Base-by-base conservation (phyloP, 2,113 vertebrate species). In the Uria aalge region DNA sequence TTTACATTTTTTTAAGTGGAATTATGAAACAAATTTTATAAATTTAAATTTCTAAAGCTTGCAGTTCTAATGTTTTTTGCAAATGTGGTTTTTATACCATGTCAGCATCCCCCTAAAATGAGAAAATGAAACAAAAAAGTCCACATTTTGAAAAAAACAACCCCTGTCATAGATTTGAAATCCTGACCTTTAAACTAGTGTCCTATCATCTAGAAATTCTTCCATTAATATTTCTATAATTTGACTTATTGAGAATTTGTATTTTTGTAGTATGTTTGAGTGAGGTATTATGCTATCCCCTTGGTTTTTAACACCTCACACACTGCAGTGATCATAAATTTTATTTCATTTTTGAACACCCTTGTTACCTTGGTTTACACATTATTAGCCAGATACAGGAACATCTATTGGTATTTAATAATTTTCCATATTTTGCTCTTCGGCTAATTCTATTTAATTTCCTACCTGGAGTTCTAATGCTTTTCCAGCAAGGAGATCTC, bases 21-120 rank as follows among this genome's bases (percentile, higher is more conserved):
- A 75, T 43, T 52, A 43, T 15, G 18, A 69, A 85, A 63, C 9
- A n/a, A 21, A 30, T 17, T 26, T 59, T 12, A 69, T 48, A 6
- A 56, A 57, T 91, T 48, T 20, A 6, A 55, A 68, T 34, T 77
- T 68, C 8, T 64, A 27, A 73, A 85, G 41, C 23, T 17, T 73
- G 0, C 5, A 36, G 17, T 24, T 59, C 23, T 55, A 15, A 2
- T 13, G 59, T 40, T 50, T 94, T 45, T 52, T 80, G 5, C 26
- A 34, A 79, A 9, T 9, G 40, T 11, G 20, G 5, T 50, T 76
- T 59, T 32, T 47, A 59, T 34, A 24, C 5, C 5, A 55, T 26
- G 20, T 43, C 8, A 0, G 0, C 15, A 41, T 17, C 12, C 10
- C 6, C 22, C 9, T 24, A 69, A 18, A 91, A 52, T 15, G 3